Evolutionary conservation across 2,888 invertebrate species (phyloP), one percentile per base, ranked within the genome.

Genomic region (Rhamnusium bicolor): DNA sequence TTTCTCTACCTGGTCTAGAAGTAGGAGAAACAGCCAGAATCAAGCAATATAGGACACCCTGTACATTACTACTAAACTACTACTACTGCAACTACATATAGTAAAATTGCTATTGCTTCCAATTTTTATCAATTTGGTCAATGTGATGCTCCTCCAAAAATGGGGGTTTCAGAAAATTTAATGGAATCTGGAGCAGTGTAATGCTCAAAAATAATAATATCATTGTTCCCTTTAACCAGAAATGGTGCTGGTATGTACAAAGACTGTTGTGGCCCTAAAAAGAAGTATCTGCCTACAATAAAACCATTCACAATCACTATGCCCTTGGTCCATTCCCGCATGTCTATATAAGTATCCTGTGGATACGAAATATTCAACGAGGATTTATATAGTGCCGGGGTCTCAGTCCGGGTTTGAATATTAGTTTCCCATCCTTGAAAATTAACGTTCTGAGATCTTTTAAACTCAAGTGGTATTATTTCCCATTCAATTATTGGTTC

Each of bases 301-400:
- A 94, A 92, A 0, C 94, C 95, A 85, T 98, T 97, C 0, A 97
- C 88, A 87, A 95, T 94, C 0, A 94, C 92, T 72, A 94, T 91
- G 1, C 97, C 97, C 90, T 96, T 97, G 69, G 92, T 92, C 97
- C 97, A 97, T 16, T 92, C 92, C 58, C 90, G 89, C 79, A 95
- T 92, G 82, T 94, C 93, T 12, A 97, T 83, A 84, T 92, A 97
- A 0, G 95, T 96, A 84, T 97, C 96, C 46, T 89, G 85, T 0
- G 93, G 90, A n/a, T 88, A 88, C 0, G 68, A 53, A 29, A 90
- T 80, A 0, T 87, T 85, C 12, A 93, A 88, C 4, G 85, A 82
- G 0, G 89, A 89, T 73, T 90, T 89, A 80, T 91, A 92, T 56
- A 94, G 80, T 7, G 89, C 86, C 0, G 94, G 94, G 1, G 90